Evolutionary conservation across 2,888 invertebrate genomes (phyloP).

Genomic region (Pantelozetes paolii): DNA sequence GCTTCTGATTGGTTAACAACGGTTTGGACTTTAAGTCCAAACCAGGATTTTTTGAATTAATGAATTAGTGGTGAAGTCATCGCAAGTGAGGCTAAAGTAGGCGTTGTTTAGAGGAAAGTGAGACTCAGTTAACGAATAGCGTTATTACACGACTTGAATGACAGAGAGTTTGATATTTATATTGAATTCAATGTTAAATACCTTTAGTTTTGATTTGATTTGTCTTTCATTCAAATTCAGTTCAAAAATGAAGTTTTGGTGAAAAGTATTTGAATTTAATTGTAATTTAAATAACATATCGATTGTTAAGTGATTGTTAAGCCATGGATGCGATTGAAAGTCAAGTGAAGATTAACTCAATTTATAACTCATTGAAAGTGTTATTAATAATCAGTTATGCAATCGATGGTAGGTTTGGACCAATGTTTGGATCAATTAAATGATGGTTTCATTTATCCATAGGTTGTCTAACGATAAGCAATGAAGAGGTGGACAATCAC

Average conservation of each 20-base stretch:
- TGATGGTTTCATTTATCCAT: background rate
- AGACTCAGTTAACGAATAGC: constrained; percentile 26
- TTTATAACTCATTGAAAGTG: constrained; percentile 1
- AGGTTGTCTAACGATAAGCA: constrained; percentile 28
- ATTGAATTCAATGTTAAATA: background rate
- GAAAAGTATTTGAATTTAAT: constrained; percentile 7
- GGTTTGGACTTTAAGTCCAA: no score
- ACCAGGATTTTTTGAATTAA: no score
- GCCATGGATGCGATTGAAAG: constrained; percentile 15
- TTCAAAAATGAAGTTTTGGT: background rate
- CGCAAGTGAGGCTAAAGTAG: background rate
- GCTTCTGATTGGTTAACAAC: no score
- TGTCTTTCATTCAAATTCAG: background rate
- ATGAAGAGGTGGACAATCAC: constrained; percentile 77
- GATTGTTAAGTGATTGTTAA: background rate
- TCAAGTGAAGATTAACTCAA: constrained; percentile 1
- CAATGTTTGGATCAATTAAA: background rate
- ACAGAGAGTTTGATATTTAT: background rate
- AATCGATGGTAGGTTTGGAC: constrained; percentile 12
- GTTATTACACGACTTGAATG: constrained; percentile 21
- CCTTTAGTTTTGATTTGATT: background rate
- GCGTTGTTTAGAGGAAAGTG: constrained; percentile 30
- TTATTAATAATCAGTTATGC: constrained; percentile 18
- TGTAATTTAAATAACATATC: background rate
- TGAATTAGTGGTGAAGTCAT: no score